Percentiles rank a stretch among this genome's conserved stretches.
These are phyloP conservation scores for Papilio machaon DNA, from an alignment of 1,140 invertebrate genomes.

Conservation along the genomic window DNA sequence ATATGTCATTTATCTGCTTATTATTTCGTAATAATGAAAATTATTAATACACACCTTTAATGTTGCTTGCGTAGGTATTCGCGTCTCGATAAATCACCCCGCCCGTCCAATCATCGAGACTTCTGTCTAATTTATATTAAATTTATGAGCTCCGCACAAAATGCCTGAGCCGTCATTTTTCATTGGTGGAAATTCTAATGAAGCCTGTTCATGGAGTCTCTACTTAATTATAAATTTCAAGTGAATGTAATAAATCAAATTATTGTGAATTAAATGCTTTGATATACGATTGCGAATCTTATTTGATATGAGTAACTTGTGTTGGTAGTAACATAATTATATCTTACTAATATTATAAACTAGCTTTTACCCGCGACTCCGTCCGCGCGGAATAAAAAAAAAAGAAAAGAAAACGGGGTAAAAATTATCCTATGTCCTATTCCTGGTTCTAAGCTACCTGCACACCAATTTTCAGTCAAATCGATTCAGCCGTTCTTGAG, in stretches of 20 bases:
- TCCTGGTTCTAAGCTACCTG: too few relatives aligned
- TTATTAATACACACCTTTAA: slow-evolving; percentile 35
- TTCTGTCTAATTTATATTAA: slow-evolving; percentile 37
- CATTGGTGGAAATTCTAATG: slow-evolving; percentile 35
- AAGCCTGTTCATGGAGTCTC: slow-evolving; percentile 18
- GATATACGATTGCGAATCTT: background rate
- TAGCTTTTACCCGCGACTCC: too few relatives aligned
- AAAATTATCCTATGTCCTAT: too few relatives aligned
- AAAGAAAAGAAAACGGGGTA: too few relatives aligned
- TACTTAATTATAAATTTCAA: slow-evolving; percentile 37
- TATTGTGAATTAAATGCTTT: slow-evolving; percentile 11
- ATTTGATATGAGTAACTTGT: background rate
- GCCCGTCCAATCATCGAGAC: slow-evolving; percentile 38
- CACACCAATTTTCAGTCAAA: too few relatives aligned
- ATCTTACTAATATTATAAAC: too few relatives aligned
- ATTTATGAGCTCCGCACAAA: slow-evolving; percentile 31
- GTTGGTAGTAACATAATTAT: background rate
- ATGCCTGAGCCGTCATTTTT: slow-evolving; percentile 36
- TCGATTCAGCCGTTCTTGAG: too few relatives aligned
- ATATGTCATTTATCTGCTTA: background rate
- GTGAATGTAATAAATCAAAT: slow-evolving; percentile 25
- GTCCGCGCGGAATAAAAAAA: too few relatives aligned
- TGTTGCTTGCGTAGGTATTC: slow-evolving; percentile 34
- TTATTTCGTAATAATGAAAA: slow-evolving; percentile 21
- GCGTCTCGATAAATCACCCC: slow-evolving; percentile 22